Base-by-base conservation (phyloP, 2,797 vertebrate species). In the Choloepus didactylus region DNA sequence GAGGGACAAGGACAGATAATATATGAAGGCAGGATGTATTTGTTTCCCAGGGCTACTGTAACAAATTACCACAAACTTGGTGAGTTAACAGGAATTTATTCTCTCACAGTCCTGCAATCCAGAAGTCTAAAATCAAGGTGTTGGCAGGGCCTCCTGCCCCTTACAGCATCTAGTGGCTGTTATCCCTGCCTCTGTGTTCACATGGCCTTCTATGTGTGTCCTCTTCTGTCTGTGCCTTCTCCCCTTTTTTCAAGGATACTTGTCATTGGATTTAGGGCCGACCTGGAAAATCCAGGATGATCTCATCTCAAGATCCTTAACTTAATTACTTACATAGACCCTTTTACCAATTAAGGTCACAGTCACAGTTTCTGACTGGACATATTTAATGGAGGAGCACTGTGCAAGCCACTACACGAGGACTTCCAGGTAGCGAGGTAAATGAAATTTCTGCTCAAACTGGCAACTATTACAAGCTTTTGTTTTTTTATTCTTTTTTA, bases 361-460 rank as follows among this genome's bases (percentile, higher is more conserved):
- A 46, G 3, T 35, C 35, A 59, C n/a, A 62, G 27, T 9, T 12
- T 79, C 14, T 35, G 2, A 18, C 9, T 25, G 4, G 54, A 70
- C 35, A 12, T 19, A 15, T 46, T 93, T 49, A 12, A 31, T 66
- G 31, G 14, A 31, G 51, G 31, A 38, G 5, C 27, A 41, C 19
- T 31, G 14, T 38, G 16, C 35, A 59, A 23, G 6, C n/a, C 27
- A 10, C 67, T n/a, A n/a, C 41, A 18, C 49, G 6, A 25, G 49
- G 41, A n/a, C 54, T 86, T 91, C 59, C 81, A 92, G 76, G n/a
- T 6, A 84, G n/a, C 66, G 44, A 31, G 60, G 87, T 82, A 84
- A 35, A 54, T 81, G 81, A 49, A 84, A 88, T 87, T 89, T 93
- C 96, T 86, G 41, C 97, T 87, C 76, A 94, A 54, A 97, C 95